Base-by-base conservation (phyloP, 1,140 invertebrate genomes). In the Drosophila auraria region DNA sequence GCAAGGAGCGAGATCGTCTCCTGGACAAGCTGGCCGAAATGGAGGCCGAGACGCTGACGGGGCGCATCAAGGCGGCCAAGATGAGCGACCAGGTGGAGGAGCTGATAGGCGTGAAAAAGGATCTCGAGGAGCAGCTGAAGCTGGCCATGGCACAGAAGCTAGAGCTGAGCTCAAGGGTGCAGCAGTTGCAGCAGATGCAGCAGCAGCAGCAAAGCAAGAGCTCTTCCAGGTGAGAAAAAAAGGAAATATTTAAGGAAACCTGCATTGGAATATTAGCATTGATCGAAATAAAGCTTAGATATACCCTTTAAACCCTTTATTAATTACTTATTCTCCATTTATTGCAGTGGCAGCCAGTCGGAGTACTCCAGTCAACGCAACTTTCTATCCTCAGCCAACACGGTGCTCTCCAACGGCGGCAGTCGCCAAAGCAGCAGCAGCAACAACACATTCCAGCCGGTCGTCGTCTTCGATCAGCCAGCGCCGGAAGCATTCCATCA, bases 1-100 rank as follows among this genome's bases (percentile, higher is more conserved):
- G 95, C 6, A 94, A 94, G 44, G 96, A 97, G 82, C 94, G 96
- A n/a, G 96, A 97, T 84, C 93, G 95, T 7, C 87, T 97, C 49
- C 89, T 97, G 38, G 95, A 96, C 51, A 95, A 95, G 63, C 94
- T 96, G 5, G 95, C 95, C 5, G 96, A 96, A 83, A 94, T 97
- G 87, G 96, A 97, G 86, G 95, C 96, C 0, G 95, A 96, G 70
- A 95, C 95, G 30, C 93, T 96, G 51, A 95, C 95, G 0, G 95
- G 94, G 45, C 92, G 95, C 7, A 94, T 95, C 0, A 94, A 95
- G 69, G 95, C 95, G 23, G 94, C 95, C 49, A 94, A 96, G 66
- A 93, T 96, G 59, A 94, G 95, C 60, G 94, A 93, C 58, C 81
- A 93, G 72, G 79, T 96, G 56, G 94, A 95, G 44, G 94, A 94